A percentile compares a stretch with the other conserved stretches of the same genome.
These are phyloP conservation scores for Tachypleus tridentatus DNA, from an alignment of 1,140 invertebrate species.

Conservation along the genomic window DNA sequence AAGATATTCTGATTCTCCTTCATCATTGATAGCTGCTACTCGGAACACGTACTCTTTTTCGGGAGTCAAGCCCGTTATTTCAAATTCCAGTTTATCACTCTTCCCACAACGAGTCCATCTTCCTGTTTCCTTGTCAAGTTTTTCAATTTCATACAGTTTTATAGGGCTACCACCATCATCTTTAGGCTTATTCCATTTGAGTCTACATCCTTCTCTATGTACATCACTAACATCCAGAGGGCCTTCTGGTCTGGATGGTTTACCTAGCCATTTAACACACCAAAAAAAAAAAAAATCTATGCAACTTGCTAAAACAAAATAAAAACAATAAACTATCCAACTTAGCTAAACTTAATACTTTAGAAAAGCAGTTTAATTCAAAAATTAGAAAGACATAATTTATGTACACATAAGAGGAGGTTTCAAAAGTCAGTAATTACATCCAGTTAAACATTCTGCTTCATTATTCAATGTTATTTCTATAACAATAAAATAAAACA, in stretches of 20 bases:
- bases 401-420: too few relatives aligned
- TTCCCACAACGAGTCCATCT: conserved; percentile 88
- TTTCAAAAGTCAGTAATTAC: too few relatives aligned
- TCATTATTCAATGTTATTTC: too few relatives aligned
- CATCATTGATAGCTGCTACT: conserved; percentile 91
- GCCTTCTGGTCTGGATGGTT: conserved; percentile 67
- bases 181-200: conserved; percentile 70
- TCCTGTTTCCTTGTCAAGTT: conserved; percentile 81
- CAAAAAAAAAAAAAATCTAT: too few relatives aligned
- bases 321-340: too few relatives aligned
- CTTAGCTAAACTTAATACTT: too few relatives aligned
- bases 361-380: too few relatives aligned
- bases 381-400: too few relatives aligned
- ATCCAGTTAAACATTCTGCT: too few relatives aligned
- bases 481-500: too few relatives aligned
- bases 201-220: conserved; percentile 69
- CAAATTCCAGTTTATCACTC: conserved; percentile 57
- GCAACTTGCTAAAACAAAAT: too few relatives aligned
- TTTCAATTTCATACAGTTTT: conserved; percentile 91
- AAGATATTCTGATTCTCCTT: conserved; percentile 91
- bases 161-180: conserved; percentile 95
- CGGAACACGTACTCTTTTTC: conserved; percentile 93
- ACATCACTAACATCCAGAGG: conserved; percentile 77
- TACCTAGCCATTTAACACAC: conserved; percentile 11
- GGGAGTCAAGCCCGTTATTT: conserved; percentile 80